Evolutionary conservation across 2,888 invertebrate species (phyloP), one percentile per base, ranked within the genome.

Genomic region (Hylaea fasciaria): DNA sequence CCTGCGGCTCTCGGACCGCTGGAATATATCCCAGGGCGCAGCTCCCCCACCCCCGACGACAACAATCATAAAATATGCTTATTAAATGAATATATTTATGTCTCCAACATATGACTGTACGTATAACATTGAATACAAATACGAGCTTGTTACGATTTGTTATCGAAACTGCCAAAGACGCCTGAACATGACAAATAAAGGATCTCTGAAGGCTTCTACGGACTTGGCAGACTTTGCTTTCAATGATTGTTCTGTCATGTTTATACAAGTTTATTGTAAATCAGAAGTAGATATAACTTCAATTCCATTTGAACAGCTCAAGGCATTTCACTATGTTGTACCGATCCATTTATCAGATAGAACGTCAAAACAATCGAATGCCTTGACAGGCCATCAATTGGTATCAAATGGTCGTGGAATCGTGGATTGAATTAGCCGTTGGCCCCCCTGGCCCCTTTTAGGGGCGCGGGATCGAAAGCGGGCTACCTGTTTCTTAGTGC

Each of bases 1-100:
- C 85, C 85, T 82, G 84, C 71, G 73, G 77, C 76, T 71, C 50
- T 62, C 72, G 72, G 70, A 66, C 71, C 69, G 69, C 66, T 66
- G 67, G 70, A 69, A 72, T 76, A 74, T 71, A 63, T 60, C 66
- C 68, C 66, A 51, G 63, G 32, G 32, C 32, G 32, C 10, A 58
- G 51, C 55, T 62, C 59, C 53, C 65, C 47, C 45, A 52, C 54
- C 45, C 61, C 52, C 56, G 43, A 44, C 45, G 58, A 59, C 63
- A 49, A 60, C 64, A 63, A 64, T 70, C 62, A 64, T 68, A 64
- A 70, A 65, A 70, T 70, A 66, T 68, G 65, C 60, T 68, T 64
- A 70, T 68, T 70, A 62, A 65, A 68, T 66, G 65, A 62, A 62
- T 65, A 59, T 69, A 48, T 62, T 62, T 52, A 65, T 62, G 45